Percentiles rank a stretch among this genome's conserved stretches.
Conservation (phyloP, 2,888 invertebrate species). For the Sphaerophoria rueppellii region DNA sequence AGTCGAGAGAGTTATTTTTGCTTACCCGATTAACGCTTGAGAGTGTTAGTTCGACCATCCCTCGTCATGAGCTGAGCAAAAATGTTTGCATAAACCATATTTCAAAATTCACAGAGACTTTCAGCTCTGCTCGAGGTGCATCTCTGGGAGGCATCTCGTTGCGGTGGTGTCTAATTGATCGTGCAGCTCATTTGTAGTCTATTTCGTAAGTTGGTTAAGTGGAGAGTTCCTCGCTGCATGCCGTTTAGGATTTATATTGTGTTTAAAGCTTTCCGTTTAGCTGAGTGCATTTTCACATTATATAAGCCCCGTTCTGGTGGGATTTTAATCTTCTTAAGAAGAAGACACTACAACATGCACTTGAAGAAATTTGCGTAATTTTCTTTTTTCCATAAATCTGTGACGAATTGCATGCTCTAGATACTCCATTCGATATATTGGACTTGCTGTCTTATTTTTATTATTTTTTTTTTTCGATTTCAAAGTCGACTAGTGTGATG, state of each 20-base stretch:
- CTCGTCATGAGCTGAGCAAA: slow-evolving; percentile 21
- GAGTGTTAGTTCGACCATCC: slow-evolving; percentile 8
- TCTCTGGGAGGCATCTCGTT: neutral
- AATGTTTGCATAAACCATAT: slow-evolving; percentile 53
- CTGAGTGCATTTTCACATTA: slow-evolving; percentile 52
- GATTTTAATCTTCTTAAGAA: slow-evolving; percentile 9
- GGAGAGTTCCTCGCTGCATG: slow-evolving; percentile 29
- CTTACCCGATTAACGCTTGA: slow-evolving; percentile 45
- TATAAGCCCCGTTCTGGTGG: slow-evolving; percentile 49
- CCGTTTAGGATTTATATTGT: slow-evolving; percentile 16
- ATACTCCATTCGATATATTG: slow-evolving; percentile 31
- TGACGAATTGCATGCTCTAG: slow-evolving; percentile 69
- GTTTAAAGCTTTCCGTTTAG: slow-evolving; percentile 47
- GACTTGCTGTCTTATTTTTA: neutral
- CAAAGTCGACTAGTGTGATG: slow-evolving; percentile 37
- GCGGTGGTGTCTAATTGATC: slow-evolving; percentile 64
- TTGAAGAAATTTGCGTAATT: slow-evolving; percentile 64
- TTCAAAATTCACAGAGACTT: slow-evolving; percentile 35
- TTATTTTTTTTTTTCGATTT: slow-evolving; percentile 52
- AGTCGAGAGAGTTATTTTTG: slow-evolving; percentile 62
- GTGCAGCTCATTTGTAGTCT: slow-evolving; percentile 68
- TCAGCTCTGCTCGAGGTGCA: neutral
- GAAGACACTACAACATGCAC: too few species aligned
- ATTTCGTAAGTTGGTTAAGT: slow-evolving; percentile 70
- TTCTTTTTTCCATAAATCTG: slow-evolving; percentile 53